These are phyloP conservation scores for Pseudorasbora parva DNA, from an alignment of 2,113 vertebrate species.

Conservation along the genomic window DNA sequence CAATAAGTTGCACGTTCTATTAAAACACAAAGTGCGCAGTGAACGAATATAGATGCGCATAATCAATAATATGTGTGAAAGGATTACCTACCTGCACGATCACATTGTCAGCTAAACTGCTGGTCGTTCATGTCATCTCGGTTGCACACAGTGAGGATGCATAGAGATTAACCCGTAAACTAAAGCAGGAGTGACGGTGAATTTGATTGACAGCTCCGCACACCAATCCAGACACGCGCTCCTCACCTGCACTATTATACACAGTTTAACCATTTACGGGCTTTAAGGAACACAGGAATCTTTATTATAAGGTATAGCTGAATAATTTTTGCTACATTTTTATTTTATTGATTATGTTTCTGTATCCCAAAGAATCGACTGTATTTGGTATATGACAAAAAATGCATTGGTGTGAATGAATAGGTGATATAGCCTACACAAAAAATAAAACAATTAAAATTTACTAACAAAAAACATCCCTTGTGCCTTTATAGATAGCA, in stretches of 20 bases:
- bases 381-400: background rate
- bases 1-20: background rate
- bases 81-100: background rate
- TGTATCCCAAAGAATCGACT: background rate
- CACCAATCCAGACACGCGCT: background rate
- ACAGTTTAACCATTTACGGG: background rate
- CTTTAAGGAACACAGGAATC: background rate
- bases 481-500: background rate
- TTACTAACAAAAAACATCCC: too few relatives aligned
- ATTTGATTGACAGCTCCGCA: conserved; percentile 21
- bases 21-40: background rate
- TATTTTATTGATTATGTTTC: background rate
- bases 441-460: background rate
- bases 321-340: background rate
- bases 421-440: background rate
- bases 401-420: background rate
- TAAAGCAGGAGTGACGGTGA: background rate
- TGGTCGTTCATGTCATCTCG: conserved; percentile 26
- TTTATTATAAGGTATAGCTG: background rate
- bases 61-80: background rate
- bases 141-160: conserved; percentile 16
- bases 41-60: background rate
- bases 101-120: conserved; percentile 28
- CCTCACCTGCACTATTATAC: background rate
- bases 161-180: conserved; percentile 30